Base-by-base conservation (phyloP, 2,888 invertebrate species). In the Lepeophtheirus nordmannii region DNA sequence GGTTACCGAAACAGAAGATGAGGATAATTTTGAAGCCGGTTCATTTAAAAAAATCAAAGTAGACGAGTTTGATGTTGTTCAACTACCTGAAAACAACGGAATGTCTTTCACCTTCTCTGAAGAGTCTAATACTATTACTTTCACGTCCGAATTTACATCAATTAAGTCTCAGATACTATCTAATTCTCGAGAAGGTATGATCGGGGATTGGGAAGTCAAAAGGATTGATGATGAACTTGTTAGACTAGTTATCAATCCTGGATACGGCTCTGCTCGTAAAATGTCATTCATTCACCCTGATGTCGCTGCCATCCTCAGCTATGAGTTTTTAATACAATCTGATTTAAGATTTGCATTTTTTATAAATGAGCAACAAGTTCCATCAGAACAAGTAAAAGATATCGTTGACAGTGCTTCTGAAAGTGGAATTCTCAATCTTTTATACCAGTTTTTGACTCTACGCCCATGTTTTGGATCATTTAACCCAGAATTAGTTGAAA, bases 391-490 rank as follows among this genome's bases (percentile, higher is more conserved):
- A 14, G 10, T 65, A 14, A 23, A 37, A 8, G 22, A 37, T 14
- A 58, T 38, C 17, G 58, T 65, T 9, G 12, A 58, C 8, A 37
- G 38, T 17, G 17, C 14, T 10, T 23, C 22, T n/a, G 17, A 58
- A 20, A 57, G 57, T 17, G 65, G 65, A 10, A 11, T 56, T 20
- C 39, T 65, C 2, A 65, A 39, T 38, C 57, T 65, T 9, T 58
- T 65, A 10, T 65, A 65, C 30, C 58, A 65, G 30, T 30, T 58
- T 46, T 17, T 65, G 14, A 65, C 57, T 20, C 38, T 65, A 1
- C 22, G 65, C 8, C 65, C 65, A 23, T 65, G 65, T 40, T 65
- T 65, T 40, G 65, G 65, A n/a, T 58, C 58, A 10, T 65, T 65
- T 20, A 20, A 23, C 1, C 65, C 65, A 1, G 65, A 65, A 23